Evolutionary conservation across 1,140 invertebrate species (phyloP), one percentile per base, ranked within the genome.

Genomic region (Brachionus koreanus): DNA sequence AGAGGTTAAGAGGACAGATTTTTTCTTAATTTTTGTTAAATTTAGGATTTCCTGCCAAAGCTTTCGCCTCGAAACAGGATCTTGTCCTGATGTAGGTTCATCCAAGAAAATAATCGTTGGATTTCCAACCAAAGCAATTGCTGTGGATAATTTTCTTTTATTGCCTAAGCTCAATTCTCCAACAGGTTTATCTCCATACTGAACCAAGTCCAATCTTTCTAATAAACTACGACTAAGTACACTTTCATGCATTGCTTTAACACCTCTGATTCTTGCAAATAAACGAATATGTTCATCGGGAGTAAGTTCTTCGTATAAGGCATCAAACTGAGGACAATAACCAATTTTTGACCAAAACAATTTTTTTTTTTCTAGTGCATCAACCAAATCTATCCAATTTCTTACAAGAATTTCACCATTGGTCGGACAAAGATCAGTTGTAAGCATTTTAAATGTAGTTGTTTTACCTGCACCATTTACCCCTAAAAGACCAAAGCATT

Each of bases 141-240:
- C 94, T 39, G 94, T 94, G 83, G 93, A 95, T 16, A 98, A 88
- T 87, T 97, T 95, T 63, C 95, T 90, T 86, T 95, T 96, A 84
- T 96, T 97, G 0, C 95, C 95, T 23, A 69, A 61, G 9, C 37
- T 46, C 10, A 82, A 35, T n/a, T 25, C n/a, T 29, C 79, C 61
- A 6, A 57, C 79, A 39, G 79, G 79, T 37, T 35, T 82, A 19
- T 82, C 67, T 6, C 9, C 35, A 69, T 82, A 82, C 13, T 82
- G 29, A 42, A 63, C 7, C 25, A 82, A 57, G 49, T 82, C 79
- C 16, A 82, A 52, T 33, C 79, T n/a, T 46, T 65, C 46, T 3
- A 75, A 46, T 23, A 74, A 75, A 49, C 83, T 83, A 9, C 83
- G 49, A 69, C 83, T 79, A 13, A 85, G 90, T 77, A 85, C 84